Evolutionary conservation across 1,140 invertebrate genomes (phyloP).

Genomic region (Bombus pascuorum): DNA sequence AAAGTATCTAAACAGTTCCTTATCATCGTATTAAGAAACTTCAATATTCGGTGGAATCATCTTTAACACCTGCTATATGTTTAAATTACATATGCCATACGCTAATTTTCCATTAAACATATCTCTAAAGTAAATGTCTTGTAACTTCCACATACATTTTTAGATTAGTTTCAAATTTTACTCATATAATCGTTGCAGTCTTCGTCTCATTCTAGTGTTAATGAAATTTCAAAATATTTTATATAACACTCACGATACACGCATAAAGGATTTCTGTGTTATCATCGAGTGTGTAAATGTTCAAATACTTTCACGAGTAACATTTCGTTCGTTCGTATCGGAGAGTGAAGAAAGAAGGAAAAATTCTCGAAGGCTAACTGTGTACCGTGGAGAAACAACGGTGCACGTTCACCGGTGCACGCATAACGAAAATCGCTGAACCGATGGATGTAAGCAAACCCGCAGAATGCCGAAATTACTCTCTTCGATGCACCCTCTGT

Average conservation of each 20-base stretch:
- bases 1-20: neutral
- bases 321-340: neutral
- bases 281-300: no score
- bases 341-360: constrained; percentile 16
- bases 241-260: neutral
- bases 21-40: neutral
- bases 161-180: no score
- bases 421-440: constrained; percentile 72
- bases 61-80: no score
- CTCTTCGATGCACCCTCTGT: constrained; percentile 78
- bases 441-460: constrained; percentile 80
- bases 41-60: neutral
- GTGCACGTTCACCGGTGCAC: constrained; percentile 56
- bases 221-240: neutral
- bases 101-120: no score
- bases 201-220: neutral
- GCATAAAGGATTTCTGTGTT: no score
- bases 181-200: neutral
- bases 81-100: no score
- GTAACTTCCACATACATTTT: no score
- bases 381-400: constrained; percentile 26
- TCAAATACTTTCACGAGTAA: neutral
- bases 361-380: constrained; percentile 22
- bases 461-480: constrained; percentile 80
- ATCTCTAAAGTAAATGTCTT: no score